Percentiles rank a stretch among this genome's conserved stretches.
Conservation (phyloP, 1,140 invertebrate genomes). For the Oryctes rhinoceros region DNA sequence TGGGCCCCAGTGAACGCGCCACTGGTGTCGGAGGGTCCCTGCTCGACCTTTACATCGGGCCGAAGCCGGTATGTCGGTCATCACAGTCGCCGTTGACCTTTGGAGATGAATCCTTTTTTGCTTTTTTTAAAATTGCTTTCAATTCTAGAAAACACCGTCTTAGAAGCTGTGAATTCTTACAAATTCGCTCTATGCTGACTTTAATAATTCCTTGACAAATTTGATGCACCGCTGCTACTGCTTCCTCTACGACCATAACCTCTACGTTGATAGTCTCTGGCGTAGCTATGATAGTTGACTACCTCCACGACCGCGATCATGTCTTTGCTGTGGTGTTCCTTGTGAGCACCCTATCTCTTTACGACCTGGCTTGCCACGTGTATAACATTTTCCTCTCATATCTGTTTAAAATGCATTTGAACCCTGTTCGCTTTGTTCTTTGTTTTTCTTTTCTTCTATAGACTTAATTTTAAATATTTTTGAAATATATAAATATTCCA, state of each 20-base stretch:
- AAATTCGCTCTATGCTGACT: too few species aligned
- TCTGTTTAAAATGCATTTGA: conserved; percentile 50
- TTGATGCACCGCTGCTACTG: background rate
- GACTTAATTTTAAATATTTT: conserved; percentile 61
- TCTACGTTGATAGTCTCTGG: background rate
- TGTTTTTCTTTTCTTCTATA: conserved; percentile 54
- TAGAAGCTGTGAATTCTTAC: too few species aligned
- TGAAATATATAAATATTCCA: conserved; percentile 58
- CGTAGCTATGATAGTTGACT: background rate
- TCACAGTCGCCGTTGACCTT: too few species aligned
- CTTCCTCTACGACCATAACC: conserved; percentile 8
- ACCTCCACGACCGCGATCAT: background rate
- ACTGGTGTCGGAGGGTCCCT: too few species aligned
- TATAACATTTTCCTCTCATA: conserved; percentile 45
- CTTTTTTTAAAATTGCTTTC: too few species aligned
- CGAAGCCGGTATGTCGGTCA: too few species aligned
- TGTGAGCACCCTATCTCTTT: background rate
- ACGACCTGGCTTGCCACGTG: conserved; percentile 10
- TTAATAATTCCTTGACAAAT: too few species aligned
- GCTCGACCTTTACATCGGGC: too few species aligned
- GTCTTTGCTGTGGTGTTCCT: background rate
- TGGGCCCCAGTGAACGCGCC: too few species aligned
- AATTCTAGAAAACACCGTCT: too few species aligned
- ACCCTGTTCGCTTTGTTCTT: conserved; percentile 52
- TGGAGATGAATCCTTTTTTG: too few species aligned